phyloP scores from a whole-genome alignment of 2,888 invertebrate genomes.

The Sericinus montela region DNA sequence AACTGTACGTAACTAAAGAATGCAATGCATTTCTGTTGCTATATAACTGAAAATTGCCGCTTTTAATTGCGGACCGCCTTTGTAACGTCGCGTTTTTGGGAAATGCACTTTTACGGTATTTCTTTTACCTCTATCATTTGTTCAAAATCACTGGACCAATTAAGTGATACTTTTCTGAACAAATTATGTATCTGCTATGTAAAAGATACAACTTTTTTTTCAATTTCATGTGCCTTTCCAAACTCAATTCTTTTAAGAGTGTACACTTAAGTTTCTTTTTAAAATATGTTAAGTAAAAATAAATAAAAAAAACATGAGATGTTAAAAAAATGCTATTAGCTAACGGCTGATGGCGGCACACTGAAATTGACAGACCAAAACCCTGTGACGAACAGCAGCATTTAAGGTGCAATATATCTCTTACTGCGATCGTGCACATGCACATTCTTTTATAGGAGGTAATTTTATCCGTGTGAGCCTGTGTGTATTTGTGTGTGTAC shows the following conservation, averaged over 20 bases:
- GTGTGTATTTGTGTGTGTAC: no score
- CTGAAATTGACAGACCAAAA: no score
- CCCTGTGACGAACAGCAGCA: no score
- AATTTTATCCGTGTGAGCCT: no score
- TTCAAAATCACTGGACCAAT: constrained; percentile 12
- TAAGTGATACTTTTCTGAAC: not conserved
- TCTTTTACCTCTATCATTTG: constrained; percentile 9
- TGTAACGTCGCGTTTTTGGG: constrained; percentile 5
- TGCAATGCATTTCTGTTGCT: constrained; percentile 5
- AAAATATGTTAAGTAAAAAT: no score
- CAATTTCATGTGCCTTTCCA: not conserved
- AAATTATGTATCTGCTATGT: not conserved
- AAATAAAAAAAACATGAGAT: no score
- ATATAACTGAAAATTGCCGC: constrained; percentile 7
- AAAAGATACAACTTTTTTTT: not conserved
- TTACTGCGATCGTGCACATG: no score
- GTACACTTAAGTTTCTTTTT: not conserved
- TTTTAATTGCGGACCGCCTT: constrained; percentile 14
- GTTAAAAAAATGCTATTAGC: no score
- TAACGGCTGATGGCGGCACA: no score
- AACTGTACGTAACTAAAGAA: constrained; percentile 8
- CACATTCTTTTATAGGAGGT: no score
- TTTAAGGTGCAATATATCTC: no score
- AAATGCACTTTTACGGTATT: constrained; percentile 2
- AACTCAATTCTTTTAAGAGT: not conserved